Base-by-base conservation (phyloP, 2,113 vertebrate genomes). In the Podarcis cretensis region DNA sequence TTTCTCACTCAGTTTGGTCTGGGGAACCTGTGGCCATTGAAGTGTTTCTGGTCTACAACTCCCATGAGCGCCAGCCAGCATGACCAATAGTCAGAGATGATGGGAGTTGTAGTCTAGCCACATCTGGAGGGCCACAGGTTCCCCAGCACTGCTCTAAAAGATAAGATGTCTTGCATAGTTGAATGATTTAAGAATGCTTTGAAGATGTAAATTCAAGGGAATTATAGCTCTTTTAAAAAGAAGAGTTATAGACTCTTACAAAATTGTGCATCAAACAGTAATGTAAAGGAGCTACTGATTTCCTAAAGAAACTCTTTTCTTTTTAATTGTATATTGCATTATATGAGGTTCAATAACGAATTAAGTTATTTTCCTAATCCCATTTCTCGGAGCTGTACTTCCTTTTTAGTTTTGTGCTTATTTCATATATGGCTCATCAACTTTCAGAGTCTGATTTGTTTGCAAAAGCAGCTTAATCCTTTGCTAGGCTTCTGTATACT, bases 231-330 rank as follows among this genome's bases (percentile, higher is more conserved):
- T 69, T 84, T 86, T 40, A 9, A 40, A 69, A 87, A 59, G 16
- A 37, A 25, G 0, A 0, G 0, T 12, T 23, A 77, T 27, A 78
- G 2, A 27, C 54, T 0, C 16, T 30, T 68, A 21, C 54, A 14
- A 73, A 83, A 69, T 2, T 35, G 89, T 85, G 8, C 37, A n/a
- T 6, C 35, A 75, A 14, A 81, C 81, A 13, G 25, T 6, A 32
- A 0, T 76, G 81, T n/a, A 25, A 48, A 73, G 21, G 18, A 0
- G 0, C 0, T 74, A 8, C 63, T 0, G 57, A 9, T 35, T 86
- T 75, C 37, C 13, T 30, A 48, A 77, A 9, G 2, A 75, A 54
- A 35, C 7, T 35, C 6, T 77, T 83, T 48, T 3, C 1, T 48
- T 68, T 27, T n/a, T 32, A 54, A 80, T 5, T 2, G 8, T 81